Base-by-base conservation (phyloP, 2,113 vertebrate species). In the Strix aluco region DNA sequence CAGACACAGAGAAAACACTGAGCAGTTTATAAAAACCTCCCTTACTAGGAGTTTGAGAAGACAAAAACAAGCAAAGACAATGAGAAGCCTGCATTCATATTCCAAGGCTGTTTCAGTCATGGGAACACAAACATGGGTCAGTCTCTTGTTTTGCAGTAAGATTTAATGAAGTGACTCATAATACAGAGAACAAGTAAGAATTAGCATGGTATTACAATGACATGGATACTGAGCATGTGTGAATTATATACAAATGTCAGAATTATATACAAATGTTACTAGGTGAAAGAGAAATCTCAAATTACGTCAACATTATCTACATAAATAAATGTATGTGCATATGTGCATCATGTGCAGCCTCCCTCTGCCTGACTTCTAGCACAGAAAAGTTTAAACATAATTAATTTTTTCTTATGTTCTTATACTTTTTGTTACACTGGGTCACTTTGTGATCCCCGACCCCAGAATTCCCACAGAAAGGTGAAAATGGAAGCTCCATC, bases 41-140 rank as follows among this genome's bases (percentile, higher is more conserved):
- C 90, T 86, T 63, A 34, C 42, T 51, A 34, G 27, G 49, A 87
- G 46, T 70, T n/a, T 51, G 58, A 70, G 78, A 80, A 87, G 67
- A 77, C 58, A 89, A 95, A 97, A 95, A 62, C 61, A 75, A 85
- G 38, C 62, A 81, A 91, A 92, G 70, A 91, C 44, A 88, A 80
- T 90, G 73, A 93, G 70, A 91, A 91, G 63, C 47, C 55, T 71
- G 77, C 62, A 65, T n/a, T 55, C 62, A 91, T 51, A 90, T 95
- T 95, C 83, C 81, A 86, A 80, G 83, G 74, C 51, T 91, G 3
- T 94, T 97, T 91, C 87, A 92, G 74, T 66, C 95, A 88, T 86
- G 91, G 89, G 78, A 96, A 95, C 8, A n/a, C 93, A 96, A 95
- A 95, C 95, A 86, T n/a, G 51, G 89, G 74, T 62, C 77, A 54